These are phyloP conservation scores for Rhagium mordax DNA, from an alignment of 2,888 invertebrate species.

Conservation along the genomic window DNA sequence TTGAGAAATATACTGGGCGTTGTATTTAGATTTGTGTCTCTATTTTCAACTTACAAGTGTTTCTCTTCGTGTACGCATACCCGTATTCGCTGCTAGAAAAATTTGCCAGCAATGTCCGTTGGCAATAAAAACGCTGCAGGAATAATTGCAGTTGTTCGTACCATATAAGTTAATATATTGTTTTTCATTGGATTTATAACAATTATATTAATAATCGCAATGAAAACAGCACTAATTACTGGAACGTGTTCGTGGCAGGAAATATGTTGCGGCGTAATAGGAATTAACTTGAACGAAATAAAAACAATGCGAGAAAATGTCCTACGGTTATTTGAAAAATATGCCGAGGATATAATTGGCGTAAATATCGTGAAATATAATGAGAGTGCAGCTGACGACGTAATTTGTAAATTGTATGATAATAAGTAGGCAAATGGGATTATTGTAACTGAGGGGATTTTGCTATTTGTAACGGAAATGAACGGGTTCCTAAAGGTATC, in stretches of 20 bases:
- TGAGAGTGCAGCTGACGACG: conserved; percentile 25
- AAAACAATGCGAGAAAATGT: conserved; percentile 10
- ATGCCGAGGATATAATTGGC: conserved; percentile 3
- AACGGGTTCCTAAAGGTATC: no score
- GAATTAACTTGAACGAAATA: not conserved
- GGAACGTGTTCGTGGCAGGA: conserved; percentile 31
- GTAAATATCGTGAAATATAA: conserved; percentile 9
- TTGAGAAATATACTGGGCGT: no score
- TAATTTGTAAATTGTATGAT: conserved; percentile 1
- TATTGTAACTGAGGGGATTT: no score
- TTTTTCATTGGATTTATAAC: conserved; percentile 23
- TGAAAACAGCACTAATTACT: conserved; percentile 27
- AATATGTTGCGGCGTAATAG: conserved; percentile 6
- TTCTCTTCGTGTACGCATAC: no score
- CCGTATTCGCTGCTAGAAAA: no score
- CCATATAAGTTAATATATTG: conserved; percentile 2
- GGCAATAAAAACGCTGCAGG: not conserved
- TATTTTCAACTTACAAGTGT: no score
- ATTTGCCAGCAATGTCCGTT: no score
- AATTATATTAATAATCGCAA: conserved; percentile 30
- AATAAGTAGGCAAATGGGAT: no score
- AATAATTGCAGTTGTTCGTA: conserved; percentile 19
- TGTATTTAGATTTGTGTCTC: no score
- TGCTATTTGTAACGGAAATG: no score
- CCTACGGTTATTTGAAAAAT: conserved; percentile 12